Evolutionary conservation across 2,797 vertebrate genomes (phyloP).

Genomic region (Thamnophis elegans): DNA sequence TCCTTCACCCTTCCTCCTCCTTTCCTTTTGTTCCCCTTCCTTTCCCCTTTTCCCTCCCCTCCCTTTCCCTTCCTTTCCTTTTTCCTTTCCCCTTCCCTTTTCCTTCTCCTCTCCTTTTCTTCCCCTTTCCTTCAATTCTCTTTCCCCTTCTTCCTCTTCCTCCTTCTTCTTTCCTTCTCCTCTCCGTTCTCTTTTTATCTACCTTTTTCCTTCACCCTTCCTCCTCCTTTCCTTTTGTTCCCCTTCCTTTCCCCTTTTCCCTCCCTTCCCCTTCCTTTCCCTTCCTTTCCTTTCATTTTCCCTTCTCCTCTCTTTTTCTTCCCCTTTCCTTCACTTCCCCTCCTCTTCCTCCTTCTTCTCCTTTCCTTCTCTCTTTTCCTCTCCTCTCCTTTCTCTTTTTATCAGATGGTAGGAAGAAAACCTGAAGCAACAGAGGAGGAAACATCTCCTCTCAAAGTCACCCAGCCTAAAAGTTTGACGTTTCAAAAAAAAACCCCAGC

Average conservation of each 20-base stretch:
- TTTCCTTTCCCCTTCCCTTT: fast-evolving
- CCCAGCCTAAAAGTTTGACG: neutral
- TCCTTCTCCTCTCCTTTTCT: too few species aligned
- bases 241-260: neutral
- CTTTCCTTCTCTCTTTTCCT: too few species aligned
- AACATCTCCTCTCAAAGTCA: neutral
- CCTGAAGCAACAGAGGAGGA: neutral
- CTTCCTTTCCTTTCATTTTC: neutral
- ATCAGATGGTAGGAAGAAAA: neutral
- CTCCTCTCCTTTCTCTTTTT: too few species aligned
- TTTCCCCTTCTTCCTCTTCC: neutral
- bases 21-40: neutral
- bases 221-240: too few species aligned
- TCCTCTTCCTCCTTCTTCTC: too few species aligned
- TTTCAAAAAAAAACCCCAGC: too few species aligned
- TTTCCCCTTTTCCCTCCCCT: neutral
- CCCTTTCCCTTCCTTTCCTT: too few species aligned
- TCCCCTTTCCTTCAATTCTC: fast-evolving
- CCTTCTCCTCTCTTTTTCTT: neutral
- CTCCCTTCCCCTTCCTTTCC: neutral
- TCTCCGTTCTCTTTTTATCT: neutral
- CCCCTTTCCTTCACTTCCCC: fast-evolving
- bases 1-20: too few species aligned
- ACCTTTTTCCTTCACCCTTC: neutral
- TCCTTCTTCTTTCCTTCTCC: too few species aligned